A percentile compares a stretch with the other conserved stretches of the same genome.
Evolutionary conservation across 2,113 vertebrate genomes (phyloP).

Genomic region (Ivindomyrus marchei): DNA sequence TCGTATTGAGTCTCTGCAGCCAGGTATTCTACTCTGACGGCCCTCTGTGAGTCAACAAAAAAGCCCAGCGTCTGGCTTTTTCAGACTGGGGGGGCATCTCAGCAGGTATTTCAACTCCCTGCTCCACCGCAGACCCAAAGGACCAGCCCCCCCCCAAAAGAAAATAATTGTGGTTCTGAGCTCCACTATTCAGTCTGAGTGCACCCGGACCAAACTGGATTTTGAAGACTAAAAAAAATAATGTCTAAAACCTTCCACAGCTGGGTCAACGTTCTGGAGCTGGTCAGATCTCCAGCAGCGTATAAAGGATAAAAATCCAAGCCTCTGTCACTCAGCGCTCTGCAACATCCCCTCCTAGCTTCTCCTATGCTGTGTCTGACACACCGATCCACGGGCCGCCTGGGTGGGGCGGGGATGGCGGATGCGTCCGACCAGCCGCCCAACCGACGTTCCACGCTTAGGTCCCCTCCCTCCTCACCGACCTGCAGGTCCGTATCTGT

Average conservation of each 20-base stretch:
- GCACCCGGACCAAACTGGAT: not conserved
- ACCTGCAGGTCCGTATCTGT: not conserved
- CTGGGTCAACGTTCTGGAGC: not conserved
- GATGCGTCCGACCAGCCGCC: not conserved
- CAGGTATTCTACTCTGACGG: not conserved
- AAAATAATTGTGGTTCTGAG: not conserved
- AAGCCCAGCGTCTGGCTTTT: not conserved
- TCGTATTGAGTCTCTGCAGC: not conserved
- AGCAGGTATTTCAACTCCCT: not conserved
- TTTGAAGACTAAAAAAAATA: not conserved
- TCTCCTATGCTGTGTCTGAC: not conserved
- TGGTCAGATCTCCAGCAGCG: not conserved
- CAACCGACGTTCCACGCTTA: not conserved
- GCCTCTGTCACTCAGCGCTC: not conserved
- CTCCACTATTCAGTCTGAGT: not conserved
- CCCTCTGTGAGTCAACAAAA: conserved; percentile 1
- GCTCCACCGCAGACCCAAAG: not conserved
- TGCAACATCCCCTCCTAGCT: not conserved
- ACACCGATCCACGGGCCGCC: not conserved
- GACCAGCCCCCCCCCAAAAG: not conserved
- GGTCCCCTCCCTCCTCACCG: not conserved
- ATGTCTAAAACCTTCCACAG: not conserved
- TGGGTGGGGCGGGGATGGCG: not conserved
- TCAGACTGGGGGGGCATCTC: not conserved
- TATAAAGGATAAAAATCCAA: not conserved